These are phyloP conservation scores for Poeciliopsis turneri DNA, from an alignment of 2,797 vertebrate species.

Conservation along the genomic window DNA sequence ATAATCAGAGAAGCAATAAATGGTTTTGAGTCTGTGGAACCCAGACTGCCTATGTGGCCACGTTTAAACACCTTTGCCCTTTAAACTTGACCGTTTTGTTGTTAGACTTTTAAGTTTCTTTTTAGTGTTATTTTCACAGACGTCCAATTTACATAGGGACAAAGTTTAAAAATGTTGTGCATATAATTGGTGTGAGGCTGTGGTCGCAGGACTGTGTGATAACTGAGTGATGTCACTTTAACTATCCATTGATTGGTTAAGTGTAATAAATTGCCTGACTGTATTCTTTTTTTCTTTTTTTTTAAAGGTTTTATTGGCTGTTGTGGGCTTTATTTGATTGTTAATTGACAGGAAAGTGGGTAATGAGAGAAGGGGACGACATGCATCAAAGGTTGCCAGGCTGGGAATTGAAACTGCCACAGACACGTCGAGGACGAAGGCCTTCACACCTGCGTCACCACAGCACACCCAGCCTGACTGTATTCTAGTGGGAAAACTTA, in stretches of 20 bases:
- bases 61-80: slow-evolving; percentile 46
- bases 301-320: no score
- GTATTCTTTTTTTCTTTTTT: not conserved
- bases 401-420: no score
- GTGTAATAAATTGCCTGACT: not conserved
- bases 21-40: not conserved
- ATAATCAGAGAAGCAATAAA: not conserved
- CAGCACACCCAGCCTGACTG: no score
- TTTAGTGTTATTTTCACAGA: slow-evolving; percentile 18
- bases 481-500: not conserved
- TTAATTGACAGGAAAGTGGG: no score
- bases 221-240: slow-evolving; percentile 18
- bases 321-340: no score
- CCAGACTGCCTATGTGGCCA: slow-evolving; percentile 4
- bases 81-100: slow-evolving; percentile 34
- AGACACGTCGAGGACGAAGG: no score
- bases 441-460: no score
- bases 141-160: slow-evolving; percentile 36
- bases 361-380: no score
- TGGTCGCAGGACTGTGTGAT: slow-evolving; percentile 42
- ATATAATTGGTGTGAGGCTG: slow-evolving; percentile 29
- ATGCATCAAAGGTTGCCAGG: no score
- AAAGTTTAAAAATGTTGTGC: slow-evolving; percentile 57
- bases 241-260: not conserved
- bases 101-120: slow-evolving; percentile 13